Conservation (phyloP, 2,888 invertebrate genomes). For the Graphium colonna region DNA sequence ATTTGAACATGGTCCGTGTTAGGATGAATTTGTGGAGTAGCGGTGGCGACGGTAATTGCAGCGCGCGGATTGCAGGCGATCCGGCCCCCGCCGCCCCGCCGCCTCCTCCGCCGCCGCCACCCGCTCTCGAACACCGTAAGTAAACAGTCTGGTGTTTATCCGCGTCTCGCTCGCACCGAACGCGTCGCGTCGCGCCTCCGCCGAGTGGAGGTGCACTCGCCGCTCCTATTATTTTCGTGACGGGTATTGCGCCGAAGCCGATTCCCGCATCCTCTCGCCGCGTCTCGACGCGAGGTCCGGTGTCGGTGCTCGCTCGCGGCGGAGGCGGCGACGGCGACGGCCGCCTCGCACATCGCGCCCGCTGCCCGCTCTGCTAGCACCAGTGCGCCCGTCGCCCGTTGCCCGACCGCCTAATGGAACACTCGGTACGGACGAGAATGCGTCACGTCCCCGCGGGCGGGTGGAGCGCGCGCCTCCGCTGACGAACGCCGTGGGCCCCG, state of each 20-base stretch:
- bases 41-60: conserved; percentile 69
- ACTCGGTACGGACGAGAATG: conserved; percentile 67
- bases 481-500: conserved; percentile 44
- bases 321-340: conserved; percentile 73
- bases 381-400: conserved; percentile 67
- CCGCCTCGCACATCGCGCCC: conserved; percentile 57
- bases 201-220: conserved; percentile 69
- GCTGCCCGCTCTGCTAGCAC: too few relatives aligned
- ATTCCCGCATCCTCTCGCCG: conserved; percentile 79
- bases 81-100: conserved; percentile 40
- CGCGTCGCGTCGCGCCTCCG: conserved; percentile 76
- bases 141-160: conserved; percentile 80
- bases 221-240: conserved; percentile 81
- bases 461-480: conserved; percentile 50
- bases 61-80: conserved; percentile 77
- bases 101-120: conserved; percentile 58
- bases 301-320: conserved; percentile 78
- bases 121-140: conserved; percentile 77
- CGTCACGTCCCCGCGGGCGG: conserved; percentile 51
- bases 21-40: conserved; percentile 66
- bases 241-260: conserved; percentile 80
- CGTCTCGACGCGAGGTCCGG: conserved; percentile 64
- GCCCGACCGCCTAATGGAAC: conserved; percentile 65
- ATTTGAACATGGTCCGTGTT: conserved; percentile 42
- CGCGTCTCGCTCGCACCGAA: conserved; percentile 79